phyloP scores from a whole-genome alignment of 2,113 vertebrate genomes.

The Phrynosoma blainvillii region DNA sequence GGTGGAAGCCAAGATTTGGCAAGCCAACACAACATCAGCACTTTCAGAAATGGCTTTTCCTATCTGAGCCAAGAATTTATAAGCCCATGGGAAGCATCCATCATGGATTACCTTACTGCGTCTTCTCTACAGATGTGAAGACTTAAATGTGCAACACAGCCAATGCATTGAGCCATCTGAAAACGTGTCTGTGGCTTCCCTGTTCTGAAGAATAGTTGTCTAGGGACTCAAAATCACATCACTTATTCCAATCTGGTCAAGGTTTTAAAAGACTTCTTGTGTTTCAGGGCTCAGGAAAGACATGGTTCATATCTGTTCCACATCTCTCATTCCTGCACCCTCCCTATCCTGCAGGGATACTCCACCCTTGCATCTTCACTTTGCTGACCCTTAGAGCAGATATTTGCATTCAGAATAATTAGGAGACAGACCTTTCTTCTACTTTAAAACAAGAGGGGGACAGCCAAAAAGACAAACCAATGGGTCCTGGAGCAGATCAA shows the following conservation, averaged over 20 bases:
- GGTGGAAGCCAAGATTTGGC: neutral
- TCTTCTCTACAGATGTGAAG: neutral
- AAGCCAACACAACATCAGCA: fast-evolving
- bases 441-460: too few species aligned
- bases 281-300: neutral
- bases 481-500: too few species aligned
- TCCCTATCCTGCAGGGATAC: too few species aligned
- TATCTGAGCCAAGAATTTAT: neutral
- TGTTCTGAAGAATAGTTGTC: neutral
- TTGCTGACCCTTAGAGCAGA: neutral
- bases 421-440: neutral
- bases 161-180: neutral
- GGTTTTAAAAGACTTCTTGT: conserved; percentile 34
- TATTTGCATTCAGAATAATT: neutral
- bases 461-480: too few species aligned
- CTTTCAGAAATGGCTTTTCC: conserved; percentile 11
- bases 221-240: neutral
- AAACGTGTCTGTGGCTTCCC: neutral
- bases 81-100: neutral
- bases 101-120: neutral
- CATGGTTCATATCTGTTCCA: neutral
- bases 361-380: neutral
- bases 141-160: neutral
- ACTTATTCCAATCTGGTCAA: conserved; percentile 25
- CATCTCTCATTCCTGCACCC: neutral